Evolutionary conservation across 2,888 invertebrate genomes (phyloP), one percentile per base, ranked within the genome.

Genomic region (Chymomyza caudatula): DNA sequence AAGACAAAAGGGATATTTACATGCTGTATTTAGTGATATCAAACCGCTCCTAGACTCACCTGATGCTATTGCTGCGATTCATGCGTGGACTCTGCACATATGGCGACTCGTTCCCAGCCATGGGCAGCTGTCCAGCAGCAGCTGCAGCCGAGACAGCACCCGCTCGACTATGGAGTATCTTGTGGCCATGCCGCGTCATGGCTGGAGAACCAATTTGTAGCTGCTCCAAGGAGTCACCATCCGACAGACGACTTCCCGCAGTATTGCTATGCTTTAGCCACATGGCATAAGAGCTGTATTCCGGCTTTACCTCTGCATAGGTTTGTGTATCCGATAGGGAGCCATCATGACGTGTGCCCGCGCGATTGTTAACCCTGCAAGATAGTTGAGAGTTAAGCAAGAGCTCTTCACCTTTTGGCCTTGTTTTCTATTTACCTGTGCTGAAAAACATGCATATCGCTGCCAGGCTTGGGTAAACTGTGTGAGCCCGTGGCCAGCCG

Each of bases 1-100:
- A 37, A 63, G 51, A 54, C 8, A 59, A 19, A 23, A 29, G 13
- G 42, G 5, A 11, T 60, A 29, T 15, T 56, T 58, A 25, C 71
- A 71, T 65, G 65, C 62, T 51, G 5, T 11, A 15, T 19, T 47
- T 6, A 20, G 13, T 49, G 13, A 37, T 11, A 66, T 22, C 22
- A 23, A n/a, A 20, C 22, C 8, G 59, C 8, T 3, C 20, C 20
- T 8, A 6, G 15, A 91, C 92, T 92, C 91, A 96, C 96, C 97
- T 96, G 91, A 97, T 97, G 89, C 96, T 97, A 92, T 97, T 97
- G 92, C 97, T 97, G 89, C 97, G 92, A 91, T 96, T 96, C 79
- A 96, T 92, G 88, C 96, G 92, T 73, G 93, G 90, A 83, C 90
- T 92, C 87, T 93, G 93, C 82, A 92, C 92, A 67, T 90, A 90